A percentile compares a stretch with the other conserved stretches of the same genome.
Conservation (phyloP, 2,113 vertebrate genomes). For the Clarias macrocephalus region DNA sequence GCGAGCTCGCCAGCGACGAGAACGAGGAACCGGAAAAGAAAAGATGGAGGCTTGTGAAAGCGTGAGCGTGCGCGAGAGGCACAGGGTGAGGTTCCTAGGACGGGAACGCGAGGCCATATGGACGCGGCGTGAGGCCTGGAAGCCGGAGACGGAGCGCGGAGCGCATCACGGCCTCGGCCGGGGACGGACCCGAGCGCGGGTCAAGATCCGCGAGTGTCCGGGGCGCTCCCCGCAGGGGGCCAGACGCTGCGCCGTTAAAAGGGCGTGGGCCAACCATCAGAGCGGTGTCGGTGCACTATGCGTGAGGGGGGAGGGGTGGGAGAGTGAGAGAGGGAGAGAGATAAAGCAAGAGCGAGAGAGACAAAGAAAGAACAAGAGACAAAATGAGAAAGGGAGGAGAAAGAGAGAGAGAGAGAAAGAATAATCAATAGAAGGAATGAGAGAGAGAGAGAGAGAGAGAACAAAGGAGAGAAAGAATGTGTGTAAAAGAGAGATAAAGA, state of each 20-base stretch:
- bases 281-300: conserved; percentile 16
- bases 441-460: too few species aligned
- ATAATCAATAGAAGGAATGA: too few species aligned
- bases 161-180: too few species aligned
- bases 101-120: conserved; percentile 23
- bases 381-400: too few species aligned
- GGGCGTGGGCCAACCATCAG: conserved; percentile 18
- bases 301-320: not conserved
- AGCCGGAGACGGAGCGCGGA: not conserved
- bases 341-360: not conserved
- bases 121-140: conserved; percentile 26
- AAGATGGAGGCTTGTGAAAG: not conserved
- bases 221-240: conserved; percentile 1
- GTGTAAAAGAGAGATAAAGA: too few species aligned
- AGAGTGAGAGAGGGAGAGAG: not conserved
- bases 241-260: conserved; percentile 16
- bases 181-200: not conserved
- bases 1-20: not conserved
- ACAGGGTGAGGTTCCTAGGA: not conserved
- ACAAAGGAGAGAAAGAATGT: too few species aligned
- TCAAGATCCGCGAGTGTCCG: not conserved
- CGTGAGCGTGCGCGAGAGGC: not conserved
- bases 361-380: too few species aligned
- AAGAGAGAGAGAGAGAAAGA: too few species aligned
- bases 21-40: not conserved